A percentile compares a stretch with the other conserved stretches of the same genome.
phyloP scores from a whole-genome alignment of 1,140 invertebrate genomes.

The Plodia interpunctella region DNA sequence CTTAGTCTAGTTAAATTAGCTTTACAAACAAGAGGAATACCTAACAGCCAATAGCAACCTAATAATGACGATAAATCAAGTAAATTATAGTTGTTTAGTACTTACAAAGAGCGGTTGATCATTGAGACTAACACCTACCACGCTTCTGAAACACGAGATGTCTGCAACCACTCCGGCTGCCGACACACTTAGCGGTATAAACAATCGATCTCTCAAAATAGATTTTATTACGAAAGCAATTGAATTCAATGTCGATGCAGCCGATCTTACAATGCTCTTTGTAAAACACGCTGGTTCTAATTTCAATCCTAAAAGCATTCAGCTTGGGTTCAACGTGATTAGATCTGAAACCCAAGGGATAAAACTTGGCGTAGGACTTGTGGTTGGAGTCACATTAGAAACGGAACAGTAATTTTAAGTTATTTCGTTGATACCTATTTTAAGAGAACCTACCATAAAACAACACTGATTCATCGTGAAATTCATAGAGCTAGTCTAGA shows the following conservation, averaged over 20 bases:
- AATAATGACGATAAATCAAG: slow-evolving; percentile 4
- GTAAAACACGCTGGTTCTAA: slow-evolving; percentile 31
- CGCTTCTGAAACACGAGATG: slow-evolving; percentile 50
- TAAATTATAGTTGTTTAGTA: slow-evolving; percentile 14
- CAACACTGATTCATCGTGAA: no score
- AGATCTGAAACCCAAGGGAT: slow-evolving; percentile 21
- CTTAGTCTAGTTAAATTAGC: background rate
- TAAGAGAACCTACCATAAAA: background rate
- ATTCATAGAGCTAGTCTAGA: no score
- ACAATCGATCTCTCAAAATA: slow-evolving; percentile 57
- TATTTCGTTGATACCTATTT: slow-evolving; percentile 27
- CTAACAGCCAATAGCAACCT: background rate
- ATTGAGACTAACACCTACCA: slow-evolving; percentile 43
- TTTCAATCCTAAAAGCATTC: slow-evolving; percentile 37
- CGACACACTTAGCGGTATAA: slow-evolving; percentile 47
- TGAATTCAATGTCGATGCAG: slow-evolving; percentile 54
- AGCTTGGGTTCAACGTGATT: slow-evolving; percentile 31
- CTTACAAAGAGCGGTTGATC: slow-evolving; percentile 42
- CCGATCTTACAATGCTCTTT: slow-evolving; percentile 36
- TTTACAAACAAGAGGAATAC: background rate
- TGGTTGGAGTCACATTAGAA: slow-evolving; percentile 39
- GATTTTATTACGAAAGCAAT: slow-evolving; percentile 57
- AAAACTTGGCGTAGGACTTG: slow-evolving; percentile 36
- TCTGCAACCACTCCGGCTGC: slow-evolving; percentile 47
- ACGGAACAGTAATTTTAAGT: slow-evolving; percentile 30